Evolutionary conservation across 1,140 invertebrate genomes (phyloP), one percentile per base, ranked within the genome.

Genomic region (Trissolcus basalis): DNA sequence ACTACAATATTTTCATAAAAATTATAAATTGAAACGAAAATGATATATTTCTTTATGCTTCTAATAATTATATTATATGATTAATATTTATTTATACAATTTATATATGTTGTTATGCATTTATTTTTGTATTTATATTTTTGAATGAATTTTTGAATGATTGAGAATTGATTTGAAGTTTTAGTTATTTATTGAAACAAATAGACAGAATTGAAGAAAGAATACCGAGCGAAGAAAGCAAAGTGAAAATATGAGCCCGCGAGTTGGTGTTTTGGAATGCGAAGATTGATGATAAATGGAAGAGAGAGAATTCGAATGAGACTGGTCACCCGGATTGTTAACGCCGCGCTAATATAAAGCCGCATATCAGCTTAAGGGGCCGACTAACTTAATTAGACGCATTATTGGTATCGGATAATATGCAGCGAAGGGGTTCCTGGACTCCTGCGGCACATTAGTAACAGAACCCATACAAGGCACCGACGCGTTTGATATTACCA

Each of bases 371-470:
- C 85, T 87, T 85, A 85, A 86, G 80, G 84, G 78, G 81, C 72
- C 73, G 75, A 50, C 77, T 88, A 89, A 89, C 81, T 88, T 81
- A 83, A 88, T 89, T 89, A 88, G 83, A 82, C 84, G 86, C 86
- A 89, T 89, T 88, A 89, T 89, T 88, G 87, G 86, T 87, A 88
- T 89, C 87, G 86, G 87, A 87, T 88, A 88, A 88, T 88, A 88
- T 87, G 86, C 86, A 85, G 58, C 79, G 81, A 85, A 86, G 81
- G 85, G 85, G 85, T 84, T 86, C 84, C 74, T 82, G 65, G 72
- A 75, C 77, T 81, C 69, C 78, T 78, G 77, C 78, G 77, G 78
- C 79, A 85, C 87, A 88, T 88, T 89, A 87, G 82, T 86, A 88
- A 89, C 87, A 87, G 87, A 89, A 86, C 83, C 86, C 87, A 70